Percentiles rank a stretch among this genome's conserved stretches.
These are phyloP conservation scores for Scaptodrosophila latifasciaeformis DNA, from an alignment of 2,888 invertebrate species.

Conservation along the genomic window DNA sequence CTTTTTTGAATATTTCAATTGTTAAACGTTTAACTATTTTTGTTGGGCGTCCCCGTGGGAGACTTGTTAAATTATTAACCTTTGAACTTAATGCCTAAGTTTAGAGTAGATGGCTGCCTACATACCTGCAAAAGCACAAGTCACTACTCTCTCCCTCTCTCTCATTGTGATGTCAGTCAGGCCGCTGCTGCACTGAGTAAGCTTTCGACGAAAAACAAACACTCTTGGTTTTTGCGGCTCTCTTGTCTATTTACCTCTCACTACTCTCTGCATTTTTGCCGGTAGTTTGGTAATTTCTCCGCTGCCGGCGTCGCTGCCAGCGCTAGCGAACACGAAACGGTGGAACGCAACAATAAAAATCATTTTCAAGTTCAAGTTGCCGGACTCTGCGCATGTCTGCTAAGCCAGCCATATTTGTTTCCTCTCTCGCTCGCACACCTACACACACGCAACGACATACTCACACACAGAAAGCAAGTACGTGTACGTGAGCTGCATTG, in stretches of 20 bases:
- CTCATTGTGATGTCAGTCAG: too few species aligned
- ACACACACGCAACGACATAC: constrained; percentile 13
- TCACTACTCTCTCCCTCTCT: constrained; percentile 10
- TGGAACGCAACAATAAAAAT: constrained; percentile 38
- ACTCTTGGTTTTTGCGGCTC: background rate
- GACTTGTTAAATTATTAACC: constrained; percentile 27
- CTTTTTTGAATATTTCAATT: background rate
- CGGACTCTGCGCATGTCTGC: constrained; percentile 71
- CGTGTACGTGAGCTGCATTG: constrained; percentile 9
- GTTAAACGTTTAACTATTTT: too few species aligned
- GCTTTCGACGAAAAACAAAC: too few species aligned
- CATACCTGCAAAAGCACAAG: constrained; percentile 42
- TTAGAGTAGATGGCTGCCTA: constrained; percentile 22
- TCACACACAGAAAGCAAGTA: background rate
- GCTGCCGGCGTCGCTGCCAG: constrained; percentile 3
- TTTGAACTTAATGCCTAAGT: constrained; percentile 9
- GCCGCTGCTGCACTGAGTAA: too few species aligned
- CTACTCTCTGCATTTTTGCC: constrained; percentile 11
- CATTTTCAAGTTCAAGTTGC: constrained; percentile 75
- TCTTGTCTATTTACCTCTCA: constrained; percentile 8
- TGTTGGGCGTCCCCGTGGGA: too few species aligned
- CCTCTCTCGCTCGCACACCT: constrained; percentile 18
- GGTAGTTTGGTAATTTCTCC: constrained; percentile 9
- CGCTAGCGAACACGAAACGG: constrained; percentile 29
- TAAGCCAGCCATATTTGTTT: constrained; percentile 51